phyloP scores from a whole-genome alignment of 2,888 invertebrate species.

The Crocallis elinguaria region DNA sequence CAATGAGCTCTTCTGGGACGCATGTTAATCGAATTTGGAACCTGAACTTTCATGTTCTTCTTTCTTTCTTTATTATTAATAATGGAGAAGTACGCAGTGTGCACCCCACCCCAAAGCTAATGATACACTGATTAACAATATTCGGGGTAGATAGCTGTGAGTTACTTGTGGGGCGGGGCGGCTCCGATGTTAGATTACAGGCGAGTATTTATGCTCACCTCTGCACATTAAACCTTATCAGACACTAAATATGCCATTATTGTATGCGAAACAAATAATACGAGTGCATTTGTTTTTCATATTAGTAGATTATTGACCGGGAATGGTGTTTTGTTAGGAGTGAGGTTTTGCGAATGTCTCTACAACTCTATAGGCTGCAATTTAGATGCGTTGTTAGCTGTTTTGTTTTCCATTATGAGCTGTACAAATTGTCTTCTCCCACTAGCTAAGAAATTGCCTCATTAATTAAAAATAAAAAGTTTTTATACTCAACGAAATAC shows the following conservation, averaged over 20 bases:
- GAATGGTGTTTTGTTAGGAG: constrained; percentile 58
- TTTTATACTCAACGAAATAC: too few species aligned
- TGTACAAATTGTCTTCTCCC: too few species aligned
- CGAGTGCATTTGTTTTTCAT: constrained; percentile 55
- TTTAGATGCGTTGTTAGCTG: background rate
- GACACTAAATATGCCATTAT: constrained; percentile 83
- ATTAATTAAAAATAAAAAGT: too few species aligned
- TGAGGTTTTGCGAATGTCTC: background rate
- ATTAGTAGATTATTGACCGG: constrained; percentile 69
- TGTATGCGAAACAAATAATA: constrained; percentile 81
- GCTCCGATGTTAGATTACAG: constrained; percentile 78
- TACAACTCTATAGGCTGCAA: too few species aligned
- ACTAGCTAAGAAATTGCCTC: too few species aligned
- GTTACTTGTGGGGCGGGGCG: constrained; percentile 71
- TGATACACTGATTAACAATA: constrained; percentile 85
- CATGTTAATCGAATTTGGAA: too few species aligned
- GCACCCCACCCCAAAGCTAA: constrained; percentile 62
- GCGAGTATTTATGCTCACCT: constrained; percentile 76
- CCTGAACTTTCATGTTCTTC: too few species aligned
- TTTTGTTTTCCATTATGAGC: background rate
- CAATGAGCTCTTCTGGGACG: too few species aligned
- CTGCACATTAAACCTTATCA: constrained; percentile 82
- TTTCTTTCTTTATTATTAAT: constrained; percentile 1
- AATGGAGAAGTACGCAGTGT: constrained; percentile 60
- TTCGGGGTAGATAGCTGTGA: constrained; percentile 82